These are phyloP conservation scores for Gymnosoma rotundatum DNA, from an alignment of 2,888 invertebrate species.

Conservation along the genomic window DNA sequence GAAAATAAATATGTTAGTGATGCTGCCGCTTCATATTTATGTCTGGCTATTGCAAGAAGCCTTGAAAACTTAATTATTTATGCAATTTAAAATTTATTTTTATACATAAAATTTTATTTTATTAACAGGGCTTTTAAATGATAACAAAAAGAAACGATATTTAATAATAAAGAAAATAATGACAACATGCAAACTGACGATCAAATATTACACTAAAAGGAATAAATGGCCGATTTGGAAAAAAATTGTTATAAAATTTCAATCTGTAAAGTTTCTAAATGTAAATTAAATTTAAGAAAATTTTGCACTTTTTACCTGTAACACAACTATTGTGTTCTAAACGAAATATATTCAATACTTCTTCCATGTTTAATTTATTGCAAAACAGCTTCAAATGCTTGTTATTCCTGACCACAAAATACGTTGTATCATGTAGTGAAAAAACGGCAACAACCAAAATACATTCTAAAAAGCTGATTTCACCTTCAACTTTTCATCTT, in stretches of 20 bases:
- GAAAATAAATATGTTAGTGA: too few species aligned
- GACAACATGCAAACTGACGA: not conserved
- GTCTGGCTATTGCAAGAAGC: not conserved
- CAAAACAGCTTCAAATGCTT: constrained; percentile 5
- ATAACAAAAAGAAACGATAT: not conserved
- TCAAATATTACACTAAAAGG: not conserved
- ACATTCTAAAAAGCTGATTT: not conserved
- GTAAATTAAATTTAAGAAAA: not conserved
- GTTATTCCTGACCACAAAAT: constrained; percentile 54
- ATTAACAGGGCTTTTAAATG: constrained; percentile 14
- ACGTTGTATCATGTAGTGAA: constrained; percentile 41
- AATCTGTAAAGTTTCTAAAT: not conserved
- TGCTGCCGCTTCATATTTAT: constrained; percentile 8
- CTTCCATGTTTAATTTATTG: not conserved
- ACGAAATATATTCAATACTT: not conserved
- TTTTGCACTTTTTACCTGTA: not conserved
- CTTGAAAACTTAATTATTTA: constrained; percentile 5
- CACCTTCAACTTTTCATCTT: not conserved
- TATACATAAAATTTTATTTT: constrained; percentile 37
- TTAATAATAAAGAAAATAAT: not conserved
- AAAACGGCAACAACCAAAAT: not conserved
- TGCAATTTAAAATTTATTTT: constrained; percentile 48
- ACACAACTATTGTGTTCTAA: too few species aligned
- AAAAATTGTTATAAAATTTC: not conserved
- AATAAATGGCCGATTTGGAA: not conserved